phyloP scores from a whole-genome alignment of 2,113 vertebrate species.

The Erinaceus europaeus region DNA sequence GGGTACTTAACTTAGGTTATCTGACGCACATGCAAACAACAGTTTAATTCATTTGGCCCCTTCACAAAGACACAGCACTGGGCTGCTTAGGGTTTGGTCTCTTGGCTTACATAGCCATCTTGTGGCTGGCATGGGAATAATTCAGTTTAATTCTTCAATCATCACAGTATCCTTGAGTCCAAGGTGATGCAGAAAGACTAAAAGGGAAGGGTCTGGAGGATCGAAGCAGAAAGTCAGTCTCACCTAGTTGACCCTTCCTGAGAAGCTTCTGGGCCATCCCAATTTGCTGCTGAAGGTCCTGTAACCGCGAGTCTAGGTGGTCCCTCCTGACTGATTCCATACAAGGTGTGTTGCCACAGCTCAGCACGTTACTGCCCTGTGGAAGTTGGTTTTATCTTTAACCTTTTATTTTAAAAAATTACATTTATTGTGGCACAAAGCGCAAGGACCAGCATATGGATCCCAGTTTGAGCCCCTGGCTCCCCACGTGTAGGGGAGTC shows the following conservation, averaged over 20 bases:
- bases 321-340: constrained; percentile 51
- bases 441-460: no score
- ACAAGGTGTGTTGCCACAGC: constrained; percentile 75
- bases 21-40: neutral
- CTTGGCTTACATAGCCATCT: constrained; percentile 78
- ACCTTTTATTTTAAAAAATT: no score
- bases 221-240: constrained; percentile 52
- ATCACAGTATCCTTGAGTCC: neutral
- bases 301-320: constrained; percentile 52
- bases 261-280: constrained; percentile 67
- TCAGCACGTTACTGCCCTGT: constrained; percentile 77
- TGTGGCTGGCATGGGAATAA: constrained; percentile 68
- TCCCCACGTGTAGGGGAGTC: no score
- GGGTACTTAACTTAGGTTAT: constrained; percentile 35
- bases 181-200: constrained; percentile 10
- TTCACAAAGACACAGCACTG: constrained; percentile 12
- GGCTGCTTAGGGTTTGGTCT: neutral
- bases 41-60: neutral
- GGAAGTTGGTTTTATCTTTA: constrained; percentile 56
- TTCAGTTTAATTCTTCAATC: constrained; percentile 10
- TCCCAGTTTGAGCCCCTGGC: no score
- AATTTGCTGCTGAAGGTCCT: constrained; percentile 68
- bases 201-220: neutral
- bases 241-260: constrained; percentile 71
- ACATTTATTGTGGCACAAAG: no score